phyloP scores from a whole-genome alignment of 2,888 invertebrate species.

The Loripinus fragilis region DNA sequence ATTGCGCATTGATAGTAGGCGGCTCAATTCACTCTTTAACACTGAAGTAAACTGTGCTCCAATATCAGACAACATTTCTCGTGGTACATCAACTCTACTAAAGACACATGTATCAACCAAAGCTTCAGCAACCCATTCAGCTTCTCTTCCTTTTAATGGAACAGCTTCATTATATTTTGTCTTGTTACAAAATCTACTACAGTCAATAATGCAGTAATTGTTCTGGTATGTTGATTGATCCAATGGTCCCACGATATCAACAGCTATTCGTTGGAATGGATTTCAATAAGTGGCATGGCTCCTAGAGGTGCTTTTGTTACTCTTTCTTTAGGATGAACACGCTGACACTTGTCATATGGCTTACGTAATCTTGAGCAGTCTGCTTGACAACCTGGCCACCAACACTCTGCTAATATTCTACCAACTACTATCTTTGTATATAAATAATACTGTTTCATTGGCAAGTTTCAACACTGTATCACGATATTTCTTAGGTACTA shows the following conservation, averaged over 20 bases:
- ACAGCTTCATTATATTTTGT: slow-evolving; percentile 33
- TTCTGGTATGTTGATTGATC: slow-evolving; percentile 33
- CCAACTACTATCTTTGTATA: neutral
- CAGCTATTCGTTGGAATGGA: slow-evolving; percentile 53
- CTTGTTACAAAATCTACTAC: slow-evolving; percentile 25
- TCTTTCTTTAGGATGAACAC: slow-evolving; percentile 42
- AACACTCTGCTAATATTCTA: slow-evolving; percentile 41
- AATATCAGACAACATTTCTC: slow-evolving; percentile 49
- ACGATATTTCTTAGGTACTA: slow-evolving; percentile 45
- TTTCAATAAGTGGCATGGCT: slow-evolving; percentile 56
- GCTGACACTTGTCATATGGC: slow-evolving; percentile 53
- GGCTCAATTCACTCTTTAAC: too few species aligned
- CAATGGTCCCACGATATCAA: slow-evolving; percentile 57
- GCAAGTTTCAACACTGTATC: slow-evolving; percentile 44
- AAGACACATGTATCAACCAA: slow-evolving; percentile 45
- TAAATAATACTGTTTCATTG: slow-evolving; percentile 48
- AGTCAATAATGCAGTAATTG: slow-evolving; percentile 47
- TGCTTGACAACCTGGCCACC: slow-evolving; percentile 50
- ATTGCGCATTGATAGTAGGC: too few species aligned
- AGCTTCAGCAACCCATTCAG: slow-evolving; percentile 47
- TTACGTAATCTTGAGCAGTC: slow-evolving; percentile 46
- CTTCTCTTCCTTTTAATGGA: slow-evolving; percentile 29
- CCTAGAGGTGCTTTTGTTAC: slow-evolving; percentile 44
- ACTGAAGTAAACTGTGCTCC: slow-evolving; percentile 60
- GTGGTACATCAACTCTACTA: slow-evolving; percentile 36